Evolutionary conservation across 2,113 vertebrate genomes (phyloP), one percentile per base, ranked within the genome.

Genomic region (Vulpes vulpes): DNA sequence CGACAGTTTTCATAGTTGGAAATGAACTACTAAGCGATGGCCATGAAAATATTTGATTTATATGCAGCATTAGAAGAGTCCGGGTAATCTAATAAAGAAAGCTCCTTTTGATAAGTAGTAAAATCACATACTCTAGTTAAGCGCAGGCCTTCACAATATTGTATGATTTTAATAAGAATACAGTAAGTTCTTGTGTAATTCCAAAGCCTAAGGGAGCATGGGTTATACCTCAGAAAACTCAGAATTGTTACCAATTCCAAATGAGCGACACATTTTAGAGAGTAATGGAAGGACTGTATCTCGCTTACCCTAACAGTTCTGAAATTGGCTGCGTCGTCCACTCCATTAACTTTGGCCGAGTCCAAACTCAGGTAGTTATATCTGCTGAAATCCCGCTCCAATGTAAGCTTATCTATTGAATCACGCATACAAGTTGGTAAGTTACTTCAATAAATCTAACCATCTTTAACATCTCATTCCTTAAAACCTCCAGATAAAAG

Each of bases 291-390:
- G 84, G 19, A 5, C 8, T 16, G 14, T 60, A 22, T 10, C 99
- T 99, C 98, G 99, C 99, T 99, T 98, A 99, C 99, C 98, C 99
- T 98, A 76, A 99, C 99, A 2, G 99, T 99, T 96, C 99, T 98
- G 98, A 99, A 99, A 97, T 99, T 99, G 71, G 99, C 99, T 11
- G 99, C 99, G 64, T 99, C 99, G 23, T 99, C 99, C 90, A 99
- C 98, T 35, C 99, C 99, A 20, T 99, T 99, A 89, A 99, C 99
- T 87, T 65, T 99, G 16, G 99, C 99, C 0, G 99, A 99, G 98
- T 99, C 99, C 95, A 99, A 99, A 92, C 99, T 99, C 96, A 99
- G 98, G 98, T 99, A 99, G 98, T 99, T 99, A 97, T 99, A 99
- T 80, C 99, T 99, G 99, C 99, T 99, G 98, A 99, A 99, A 97